Evolutionary conservation across 2,888 invertebrate species (phyloP), one percentile per base, ranked within the genome.

Genomic region (Drosophila quinaria): DNA sequence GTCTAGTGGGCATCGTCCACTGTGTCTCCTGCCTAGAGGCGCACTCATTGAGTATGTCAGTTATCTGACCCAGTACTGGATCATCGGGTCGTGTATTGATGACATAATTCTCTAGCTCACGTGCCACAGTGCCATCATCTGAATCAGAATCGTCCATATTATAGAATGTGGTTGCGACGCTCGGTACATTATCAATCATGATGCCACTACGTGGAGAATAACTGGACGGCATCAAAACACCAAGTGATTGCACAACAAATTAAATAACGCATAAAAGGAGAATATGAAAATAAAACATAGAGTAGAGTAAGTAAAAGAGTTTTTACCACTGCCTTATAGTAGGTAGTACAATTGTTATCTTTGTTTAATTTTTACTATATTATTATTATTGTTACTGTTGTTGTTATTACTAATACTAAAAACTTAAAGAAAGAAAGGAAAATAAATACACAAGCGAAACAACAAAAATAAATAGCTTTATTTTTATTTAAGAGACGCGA

Each of bases 211-310:
- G 46, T 59, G 83, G 80, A 51, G 82, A 73, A 67, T 35, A 61
- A 74, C 87, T 87, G 70, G 46, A 79, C 46, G 60, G 37, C 75
- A 74, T 58, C 62, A 50, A 55, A 63, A 58, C 65, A 78, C 64
- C 71, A 54, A 60, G 54, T 56, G 64, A 70, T 59, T 51, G 70
- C 49, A 65, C 63, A 78, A 75, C 58, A 78, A 74, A 71, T 67
- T 50, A 63, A 69, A 69, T 50, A 67, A 78, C 56, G 59, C 54
- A 78, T 64, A 71, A 67, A 58, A 78, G 69, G 74, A 61, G 79
- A 72, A 81, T 67, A 87, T 87, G 68, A 84, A 87, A 84, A 71
- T 84, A 84, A 87, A 83, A 87, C 68, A 86, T 71, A 72, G 62
- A 70, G 56, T 73, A 46, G 35, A 35, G 56, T 56, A 56, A 56